phyloP scores from a whole-genome alignment of 2,113 vertebrate genomes.

The Eubucco bourcierii region DNA sequence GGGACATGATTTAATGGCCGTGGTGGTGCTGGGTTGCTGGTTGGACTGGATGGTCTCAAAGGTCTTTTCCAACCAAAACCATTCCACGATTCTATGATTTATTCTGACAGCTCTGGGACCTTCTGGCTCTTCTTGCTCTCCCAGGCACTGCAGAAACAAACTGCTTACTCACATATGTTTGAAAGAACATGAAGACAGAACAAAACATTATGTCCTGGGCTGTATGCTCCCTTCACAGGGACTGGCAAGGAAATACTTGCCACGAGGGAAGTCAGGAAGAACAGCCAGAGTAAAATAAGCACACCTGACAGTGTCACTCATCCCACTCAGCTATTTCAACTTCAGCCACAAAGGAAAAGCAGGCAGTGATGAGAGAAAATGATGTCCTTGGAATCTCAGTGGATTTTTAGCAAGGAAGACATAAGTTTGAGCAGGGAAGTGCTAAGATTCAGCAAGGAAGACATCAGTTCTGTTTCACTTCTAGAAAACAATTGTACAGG shows the following conservation, averaged over 20 bases:
- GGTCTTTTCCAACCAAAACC: no score
- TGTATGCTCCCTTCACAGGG: neutral
- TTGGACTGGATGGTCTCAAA: no score
- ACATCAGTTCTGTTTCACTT: neutral
- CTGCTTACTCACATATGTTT: neutral
- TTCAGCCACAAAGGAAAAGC: neutral
- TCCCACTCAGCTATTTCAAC: neutral
- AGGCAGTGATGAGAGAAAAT: neutral
- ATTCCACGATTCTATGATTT: neutral
- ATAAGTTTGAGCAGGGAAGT: neutral
- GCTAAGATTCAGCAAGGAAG: neutral
- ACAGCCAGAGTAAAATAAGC: neutral
- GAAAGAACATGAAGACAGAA: conserved; percentile 4
- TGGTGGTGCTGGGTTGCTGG: no score
- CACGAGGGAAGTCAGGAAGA: neutral
- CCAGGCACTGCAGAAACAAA: neutral
- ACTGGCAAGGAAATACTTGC: neutral
- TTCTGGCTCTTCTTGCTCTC: neutral
- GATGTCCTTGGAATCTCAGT: neutral
- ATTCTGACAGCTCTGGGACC: neutral
- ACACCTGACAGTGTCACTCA: neutral
- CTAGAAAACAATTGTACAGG: neutral
- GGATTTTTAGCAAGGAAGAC: neutral
- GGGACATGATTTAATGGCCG: no score
- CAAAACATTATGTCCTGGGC: neutral